phyloP scores from a whole-genome alignment of 2,797 vertebrate genomes.

The Hafferia zeledoni region DNA sequence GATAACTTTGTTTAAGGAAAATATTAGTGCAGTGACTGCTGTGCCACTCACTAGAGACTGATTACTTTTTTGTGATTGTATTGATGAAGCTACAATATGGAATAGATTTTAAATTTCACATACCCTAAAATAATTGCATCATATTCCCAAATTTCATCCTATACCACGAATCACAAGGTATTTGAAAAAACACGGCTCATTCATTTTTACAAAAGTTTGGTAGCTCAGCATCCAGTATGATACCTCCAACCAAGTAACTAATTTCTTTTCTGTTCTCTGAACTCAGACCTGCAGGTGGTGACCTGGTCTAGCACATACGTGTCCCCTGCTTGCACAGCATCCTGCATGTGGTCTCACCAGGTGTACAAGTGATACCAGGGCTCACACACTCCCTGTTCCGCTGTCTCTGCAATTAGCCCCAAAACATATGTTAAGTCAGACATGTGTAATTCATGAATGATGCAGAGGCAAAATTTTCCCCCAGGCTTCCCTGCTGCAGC shows the following conservation, averaged over 20 bases:
- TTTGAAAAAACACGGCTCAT: fast-evolving
- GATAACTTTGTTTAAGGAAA: not conserved
- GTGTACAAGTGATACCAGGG: not conserved
- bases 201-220: not conserved
- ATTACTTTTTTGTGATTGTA: not conserved
- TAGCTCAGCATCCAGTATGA: not conserved
- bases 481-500: not conserved
- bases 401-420: not conserved
- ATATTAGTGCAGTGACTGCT: not conserved
- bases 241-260: fast-evolving
- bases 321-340: not conserved
- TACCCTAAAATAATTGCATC: not conserved
- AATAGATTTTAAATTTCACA: not conserved
- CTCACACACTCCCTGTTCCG: fast-evolving
- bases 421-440: not conserved
- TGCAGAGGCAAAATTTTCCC: not conserved
- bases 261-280: not conserved
- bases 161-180: not conserved
- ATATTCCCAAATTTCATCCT: not conserved
- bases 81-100: not conserved
- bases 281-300: not conserved
- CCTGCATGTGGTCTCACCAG: not conserved
- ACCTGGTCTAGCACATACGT: fast-evolving
- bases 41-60: not conserved
- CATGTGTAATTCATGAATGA: not conserved